Base-by-base conservation (phyloP, 64 coral and sea anemone genomes). In the Actinia tenebrosa region DNA sequence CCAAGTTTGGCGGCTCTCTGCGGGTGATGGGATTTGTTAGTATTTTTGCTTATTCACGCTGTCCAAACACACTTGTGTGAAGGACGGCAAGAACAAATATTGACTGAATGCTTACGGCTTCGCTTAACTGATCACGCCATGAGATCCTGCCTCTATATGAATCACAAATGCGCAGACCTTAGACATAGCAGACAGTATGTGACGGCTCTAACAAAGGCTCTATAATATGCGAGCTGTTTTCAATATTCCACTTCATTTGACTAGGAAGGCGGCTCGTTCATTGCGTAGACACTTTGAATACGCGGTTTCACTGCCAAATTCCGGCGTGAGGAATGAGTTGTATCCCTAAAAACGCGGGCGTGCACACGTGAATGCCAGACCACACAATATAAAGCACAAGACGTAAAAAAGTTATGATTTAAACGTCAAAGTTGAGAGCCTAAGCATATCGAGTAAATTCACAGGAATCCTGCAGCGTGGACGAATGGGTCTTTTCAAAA, bases 401-500 rank as follows among this genome's bases (percentile, higher is more conserved):
- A 50, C 44, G 50, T 1, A 45, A 37, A 81, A 16, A 50, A 81
- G 20, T 52, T 53, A 81, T 81, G 79, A 81, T 81, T 62, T 85
- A 19, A 85, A 56, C 22, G 56, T 85, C 83, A 64, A 59, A 85
- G 44, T 85, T 43, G 30, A 61, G 54, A 85, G 60, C 53, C 45
- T 43, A 46, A 53, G 69, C 68, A 89, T 18, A 91, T 42, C 18
- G 18, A 43, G 60, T 79, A 53, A 56, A 37, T 56, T 45, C 71
- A 58, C 84, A 63, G 83, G 85, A 71, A 56, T 92, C 90, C 79
- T 45, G 60, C 85, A 92, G 86, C 79, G 90, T 43, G 14, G 60
- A 56, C 77, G 45, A 87, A 92, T 92, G 90, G 86, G 62, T 87
- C 80, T 37, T 80, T 44, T 92, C 43, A 92, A 83, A 86, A 68